A percentile compares a stretch with the other conserved stretches of the same genome.
Evolutionary conservation across 2,113 vertebrate species (phyloP).

Genomic region (Urocitellus parryii): DNA sequence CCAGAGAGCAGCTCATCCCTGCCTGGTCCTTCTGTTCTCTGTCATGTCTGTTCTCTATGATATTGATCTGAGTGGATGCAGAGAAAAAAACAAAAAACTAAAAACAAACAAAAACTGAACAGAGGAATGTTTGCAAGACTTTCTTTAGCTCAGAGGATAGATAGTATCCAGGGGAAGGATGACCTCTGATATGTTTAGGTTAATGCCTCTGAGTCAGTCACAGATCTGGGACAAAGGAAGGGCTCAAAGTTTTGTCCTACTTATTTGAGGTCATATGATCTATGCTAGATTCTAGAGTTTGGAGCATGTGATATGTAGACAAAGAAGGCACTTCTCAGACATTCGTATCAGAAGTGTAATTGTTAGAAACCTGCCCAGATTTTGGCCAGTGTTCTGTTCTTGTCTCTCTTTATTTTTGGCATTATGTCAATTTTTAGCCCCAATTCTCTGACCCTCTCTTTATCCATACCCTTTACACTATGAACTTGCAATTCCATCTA

Average conservation of each 20-base stretch:
- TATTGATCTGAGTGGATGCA: not conserved
- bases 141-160: not conserved
- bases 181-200: not conserved
- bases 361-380: not conserved
- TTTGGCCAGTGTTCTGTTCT: not conserved
- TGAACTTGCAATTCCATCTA: not conserved
- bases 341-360: not conserved
- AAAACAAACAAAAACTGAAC: too few species aligned
- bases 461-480: not conserved
- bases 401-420: not conserved
- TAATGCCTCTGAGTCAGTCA: not conserved
- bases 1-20: not conserved
- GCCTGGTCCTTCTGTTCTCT: not conserved
- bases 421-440: not conserved
- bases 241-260: not conserved
- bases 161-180: not conserved
- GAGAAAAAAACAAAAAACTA: not conserved
- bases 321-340: not conserved
- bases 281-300: not conserved
- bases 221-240: not conserved
- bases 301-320: not conserved
- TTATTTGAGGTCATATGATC: not conserved
- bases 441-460: not conserved
- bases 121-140: not conserved
- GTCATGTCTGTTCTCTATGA: not conserved